phyloP scores from a whole-genome alignment of 2,888 invertebrate genomes.

The Hydrotaea diabolus region DNA sequence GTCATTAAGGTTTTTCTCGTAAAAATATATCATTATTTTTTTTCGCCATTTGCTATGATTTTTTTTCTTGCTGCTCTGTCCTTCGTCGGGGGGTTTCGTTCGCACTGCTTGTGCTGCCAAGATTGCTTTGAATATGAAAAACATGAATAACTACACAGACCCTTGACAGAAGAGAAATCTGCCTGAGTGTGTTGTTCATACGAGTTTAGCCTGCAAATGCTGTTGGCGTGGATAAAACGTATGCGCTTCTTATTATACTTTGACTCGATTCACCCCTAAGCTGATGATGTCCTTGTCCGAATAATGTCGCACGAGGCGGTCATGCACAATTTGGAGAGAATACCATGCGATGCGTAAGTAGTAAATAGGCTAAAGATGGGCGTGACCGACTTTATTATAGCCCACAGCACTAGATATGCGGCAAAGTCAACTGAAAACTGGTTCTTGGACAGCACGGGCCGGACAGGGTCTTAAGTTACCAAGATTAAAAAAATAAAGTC shows the following conservation, averaged over 20 bases:
- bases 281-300: slow-evolving; percentile 34
- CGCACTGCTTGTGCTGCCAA: not conserved
- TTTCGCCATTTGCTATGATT: not conserved
- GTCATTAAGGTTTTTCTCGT: slow-evolving; percentile 22
- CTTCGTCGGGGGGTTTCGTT: not conserved
- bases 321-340: too few species aligned
- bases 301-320: too few species aligned
- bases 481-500: too few species aligned
- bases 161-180: slow-evolving; percentile 21
- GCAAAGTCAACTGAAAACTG: too few species aligned
- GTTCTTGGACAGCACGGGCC: too few species aligned
- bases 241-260: not conserved
- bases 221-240: not conserved
- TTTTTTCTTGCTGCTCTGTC: not conserved
- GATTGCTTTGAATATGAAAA: slow-evolving; percentile 10
- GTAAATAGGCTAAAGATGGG: too few species aligned
- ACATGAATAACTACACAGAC: slow-evolving; percentile 24
- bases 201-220: not conserved
- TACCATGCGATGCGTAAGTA: too few species aligned
- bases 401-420: too few species aligned
- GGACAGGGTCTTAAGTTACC: too few species aligned
- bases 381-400: too few species aligned
- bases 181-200: slow-evolving; percentile 1
- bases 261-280: not conserved
- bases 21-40: not conserved